Evolutionary conservation across 1,140 invertebrate genomes (phyloP).

Genomic region (Zaprionus lachaisei): DNA sequence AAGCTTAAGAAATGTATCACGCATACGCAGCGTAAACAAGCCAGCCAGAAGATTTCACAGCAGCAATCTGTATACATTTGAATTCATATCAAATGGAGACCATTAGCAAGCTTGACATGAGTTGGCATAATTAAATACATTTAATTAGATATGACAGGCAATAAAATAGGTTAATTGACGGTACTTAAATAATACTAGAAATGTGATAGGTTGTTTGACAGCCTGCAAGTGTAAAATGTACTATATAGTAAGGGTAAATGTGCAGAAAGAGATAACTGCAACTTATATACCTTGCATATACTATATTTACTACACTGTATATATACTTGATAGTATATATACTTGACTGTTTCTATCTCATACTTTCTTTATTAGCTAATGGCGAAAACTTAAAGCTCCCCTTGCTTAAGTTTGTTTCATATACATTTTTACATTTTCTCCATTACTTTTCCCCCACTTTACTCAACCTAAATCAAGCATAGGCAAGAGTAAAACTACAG

Average conservation of each 20-base stretch:
- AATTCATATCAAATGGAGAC: neutral
- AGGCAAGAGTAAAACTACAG: constrained; percentile 1
- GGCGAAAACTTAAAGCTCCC: neutral
- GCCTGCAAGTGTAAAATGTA: too few species aligned
- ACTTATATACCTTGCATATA: too few species aligned
- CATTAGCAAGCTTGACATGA: neutral
- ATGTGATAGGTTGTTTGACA: neutral
- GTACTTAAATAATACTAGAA: neutral
- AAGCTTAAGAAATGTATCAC: constrained; percentile 28
- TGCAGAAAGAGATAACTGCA: neutral
- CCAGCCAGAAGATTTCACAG: neutral
- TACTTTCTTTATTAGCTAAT: neutral
- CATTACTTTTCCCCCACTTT: neutral
- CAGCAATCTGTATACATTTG: neutral
- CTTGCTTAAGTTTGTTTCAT: neutral
- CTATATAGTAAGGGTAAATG: neutral
- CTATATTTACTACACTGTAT: too few species aligned
- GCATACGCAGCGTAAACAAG: constrained; percentile 34
- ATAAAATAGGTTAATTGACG: neutral
- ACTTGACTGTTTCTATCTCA: neutral
- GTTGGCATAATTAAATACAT: constrained; percentile 3
- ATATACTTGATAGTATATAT: too few species aligned
- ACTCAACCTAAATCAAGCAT: constrained; percentile 35
- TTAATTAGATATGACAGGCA: neutral
- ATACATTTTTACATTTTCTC: constrained; percentile 3